Base-by-base conservation (phyloP, 2,113 vertebrate genomes). In the Nannobrachium achirus region DNA sequence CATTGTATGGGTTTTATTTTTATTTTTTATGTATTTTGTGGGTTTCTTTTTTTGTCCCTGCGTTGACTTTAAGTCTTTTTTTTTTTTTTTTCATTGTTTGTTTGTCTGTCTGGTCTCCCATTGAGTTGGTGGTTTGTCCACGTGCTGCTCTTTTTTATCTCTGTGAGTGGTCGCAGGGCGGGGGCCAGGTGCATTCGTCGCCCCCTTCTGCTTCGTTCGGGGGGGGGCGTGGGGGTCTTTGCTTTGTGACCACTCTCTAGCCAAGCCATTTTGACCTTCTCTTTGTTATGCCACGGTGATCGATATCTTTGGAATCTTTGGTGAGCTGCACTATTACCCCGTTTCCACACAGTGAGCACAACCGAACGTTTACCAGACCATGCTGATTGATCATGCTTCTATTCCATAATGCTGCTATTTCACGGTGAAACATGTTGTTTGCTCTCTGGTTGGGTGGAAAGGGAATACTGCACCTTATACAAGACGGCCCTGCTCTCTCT, bases 401-500 rank as follows among this genome's bases (percentile, higher is more conserved):
- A 42, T 76, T 73, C 48, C 49, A 13, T 9, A 8, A 76, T 73
- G 74, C 48, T 9, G 13, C 19, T 39, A 45, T 40, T 67, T 48
- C 19, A n/a, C 7, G 6, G 5, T 10, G 25, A 57, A n/a, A 25
- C 15, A 20, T 53, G 66, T 66, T 75, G 80, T 78, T 78, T 77
- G 72, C 65, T 76, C 60, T 81, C 38, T 72, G 78, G 58, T 59
- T 78, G 69, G 68, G 69, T 77, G 74, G 77, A 89, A 87, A 73
- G 57, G 89, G 86, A 88, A 87, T 89, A 88, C 73, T 92, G 92
- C 91, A 92, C 64, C 89, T 91, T 89, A 82, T 75, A 46, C 69
- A 85, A 76, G 71, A 73, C 71, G 77, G 75, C 79, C 82, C 73
- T 80, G 69, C 81, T 86, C 68, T 82, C 69, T 64, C 78, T 81